These are phyloP conservation scores for Catalaphyllia jardinei DNA, from an alignment of 64 coral and sea anemone genomes.

Conservation along the genomic window DNA sequence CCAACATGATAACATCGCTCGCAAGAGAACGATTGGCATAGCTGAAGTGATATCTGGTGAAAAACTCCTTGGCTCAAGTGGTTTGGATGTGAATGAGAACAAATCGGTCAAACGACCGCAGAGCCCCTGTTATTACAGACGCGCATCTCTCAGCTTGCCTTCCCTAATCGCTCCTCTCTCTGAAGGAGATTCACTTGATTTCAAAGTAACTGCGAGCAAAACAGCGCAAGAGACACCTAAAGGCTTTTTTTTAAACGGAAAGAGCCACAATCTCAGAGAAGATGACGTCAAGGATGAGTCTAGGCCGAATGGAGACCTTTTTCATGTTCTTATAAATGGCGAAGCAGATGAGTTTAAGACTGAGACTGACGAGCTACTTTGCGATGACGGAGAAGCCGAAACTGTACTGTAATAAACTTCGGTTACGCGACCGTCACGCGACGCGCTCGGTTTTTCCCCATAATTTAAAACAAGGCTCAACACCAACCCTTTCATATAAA, in stretches of 20 bases:
- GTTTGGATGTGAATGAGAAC: background rate
- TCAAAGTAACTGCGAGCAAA: background rate
- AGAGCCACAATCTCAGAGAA: background rate
- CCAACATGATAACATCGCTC: background rate
- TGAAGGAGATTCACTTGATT: background rate
- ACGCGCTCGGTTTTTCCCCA: background rate
- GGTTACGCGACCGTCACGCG: background rate
- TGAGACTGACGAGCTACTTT: slow-evolving; percentile 1
- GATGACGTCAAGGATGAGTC: background rate
- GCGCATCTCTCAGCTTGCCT: background rate
- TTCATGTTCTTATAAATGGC: background rate
- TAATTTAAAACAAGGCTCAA: background rate
- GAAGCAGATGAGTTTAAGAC: background rate
- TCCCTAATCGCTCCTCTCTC: background rate
- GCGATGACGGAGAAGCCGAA: background rate
- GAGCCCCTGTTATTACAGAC: background rate
- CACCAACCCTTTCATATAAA: background rate
- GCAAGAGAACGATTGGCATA: background rate
- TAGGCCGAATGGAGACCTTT: background rate
- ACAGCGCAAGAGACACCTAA: background rate
- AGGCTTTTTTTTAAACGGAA: background rate
- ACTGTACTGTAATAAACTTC: background rate
- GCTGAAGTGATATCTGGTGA: background rate
- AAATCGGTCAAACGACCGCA: background rate
- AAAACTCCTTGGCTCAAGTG: background rate